These are phyloP conservation scores for Plecturocebus donacophilus DNA, from an alignment of 2,113 vertebrate genomes.

Conservation along the genomic window DNA sequence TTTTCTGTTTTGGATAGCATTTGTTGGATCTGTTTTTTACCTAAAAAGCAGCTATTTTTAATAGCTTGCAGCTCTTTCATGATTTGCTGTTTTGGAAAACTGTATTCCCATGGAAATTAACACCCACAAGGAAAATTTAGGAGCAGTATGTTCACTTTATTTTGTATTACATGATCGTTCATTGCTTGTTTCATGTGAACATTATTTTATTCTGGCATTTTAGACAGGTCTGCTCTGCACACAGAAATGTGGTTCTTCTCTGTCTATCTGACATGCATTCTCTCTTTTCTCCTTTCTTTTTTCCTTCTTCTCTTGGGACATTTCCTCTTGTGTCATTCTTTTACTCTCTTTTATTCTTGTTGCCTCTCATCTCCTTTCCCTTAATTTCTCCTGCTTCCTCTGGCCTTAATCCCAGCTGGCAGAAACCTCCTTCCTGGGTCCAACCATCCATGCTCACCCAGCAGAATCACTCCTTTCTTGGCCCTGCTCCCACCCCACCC, in stretches of 20 bases:
- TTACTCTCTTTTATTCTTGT: neutral
- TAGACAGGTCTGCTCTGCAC: neutral
- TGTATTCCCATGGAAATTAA: slow-evolving; percentile 28
- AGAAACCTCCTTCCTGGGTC: neutral
- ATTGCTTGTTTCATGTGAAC: neutral
- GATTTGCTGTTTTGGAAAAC: slow-evolving; percentile 35
- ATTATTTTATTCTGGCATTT: neutral
- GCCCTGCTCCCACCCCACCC: neutral
- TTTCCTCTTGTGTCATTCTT: neutral
- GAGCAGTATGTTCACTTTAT: neutral
- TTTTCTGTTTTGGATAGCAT: neutral
- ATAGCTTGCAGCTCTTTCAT: neutral
- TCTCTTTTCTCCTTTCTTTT: neutral
- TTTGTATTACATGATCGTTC: neutral
- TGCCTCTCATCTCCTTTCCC: neutral
- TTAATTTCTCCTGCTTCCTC: neutral
- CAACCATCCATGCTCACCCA: neutral
- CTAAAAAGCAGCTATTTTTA: neutral
- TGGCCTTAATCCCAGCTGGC: slow-evolving; percentile 4
- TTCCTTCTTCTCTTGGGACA: neutral
- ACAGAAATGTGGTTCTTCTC: neutral
- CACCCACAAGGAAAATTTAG: neutral
- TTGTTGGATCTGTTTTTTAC: slow-evolving; percentile 38
- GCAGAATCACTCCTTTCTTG: slow-evolving; percentile 48
- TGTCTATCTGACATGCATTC: neutral